A percentile compares a stretch with the other conserved stretches of the same genome.
Evolutionary conservation across 2,113 vertebrate genomes (phyloP).

Genomic region (Amphiprion percula): DNA sequence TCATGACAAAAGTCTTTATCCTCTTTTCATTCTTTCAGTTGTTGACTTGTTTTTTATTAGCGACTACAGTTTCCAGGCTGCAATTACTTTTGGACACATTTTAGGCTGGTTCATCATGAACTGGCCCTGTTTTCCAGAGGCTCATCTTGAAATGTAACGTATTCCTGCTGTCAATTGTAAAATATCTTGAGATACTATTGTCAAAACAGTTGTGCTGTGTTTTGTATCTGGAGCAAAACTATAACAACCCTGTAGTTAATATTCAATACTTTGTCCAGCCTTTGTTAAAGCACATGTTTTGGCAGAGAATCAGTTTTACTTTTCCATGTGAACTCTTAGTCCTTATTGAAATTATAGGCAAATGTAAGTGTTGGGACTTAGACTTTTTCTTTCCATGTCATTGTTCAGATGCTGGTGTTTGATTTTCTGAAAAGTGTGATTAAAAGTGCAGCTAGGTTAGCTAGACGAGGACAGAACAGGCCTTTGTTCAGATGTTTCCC

Average conservation of each 20-base stretch:
- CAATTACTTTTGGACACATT: neutral
- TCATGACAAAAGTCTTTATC: neutral
- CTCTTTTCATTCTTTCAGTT: neutral
- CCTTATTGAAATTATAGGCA: constrained; percentile 22
- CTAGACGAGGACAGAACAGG: constrained; percentile 7
- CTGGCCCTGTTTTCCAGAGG: neutral
- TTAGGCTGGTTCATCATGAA: neutral
- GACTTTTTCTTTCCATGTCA: constrained; percentile 1
- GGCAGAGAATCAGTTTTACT: neutral
- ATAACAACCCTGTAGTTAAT: neutral
- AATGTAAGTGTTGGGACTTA: neutral
- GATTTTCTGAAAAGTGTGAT: constrained; percentile 33
- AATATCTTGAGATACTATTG: neutral
- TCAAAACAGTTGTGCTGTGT: neutral
- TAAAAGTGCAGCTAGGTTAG: constrained; percentile 42
- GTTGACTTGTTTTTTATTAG: neutral
- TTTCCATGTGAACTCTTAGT: constrained; percentile 13
- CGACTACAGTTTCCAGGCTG: neutral
- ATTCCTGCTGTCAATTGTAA: neutral
- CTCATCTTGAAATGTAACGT: too few relatives aligned
- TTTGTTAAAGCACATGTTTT: neutral
- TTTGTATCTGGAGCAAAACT: too few relatives aligned
- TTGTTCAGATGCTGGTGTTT: constrained; percentile 21
- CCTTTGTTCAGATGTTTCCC: constrained; percentile 44
- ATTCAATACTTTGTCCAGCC: neutral